These are phyloP conservation scores for Microcebus tavaratra DNA, from an alignment of 2,113 vertebrate genomes.

Conservation along the genomic window DNA sequence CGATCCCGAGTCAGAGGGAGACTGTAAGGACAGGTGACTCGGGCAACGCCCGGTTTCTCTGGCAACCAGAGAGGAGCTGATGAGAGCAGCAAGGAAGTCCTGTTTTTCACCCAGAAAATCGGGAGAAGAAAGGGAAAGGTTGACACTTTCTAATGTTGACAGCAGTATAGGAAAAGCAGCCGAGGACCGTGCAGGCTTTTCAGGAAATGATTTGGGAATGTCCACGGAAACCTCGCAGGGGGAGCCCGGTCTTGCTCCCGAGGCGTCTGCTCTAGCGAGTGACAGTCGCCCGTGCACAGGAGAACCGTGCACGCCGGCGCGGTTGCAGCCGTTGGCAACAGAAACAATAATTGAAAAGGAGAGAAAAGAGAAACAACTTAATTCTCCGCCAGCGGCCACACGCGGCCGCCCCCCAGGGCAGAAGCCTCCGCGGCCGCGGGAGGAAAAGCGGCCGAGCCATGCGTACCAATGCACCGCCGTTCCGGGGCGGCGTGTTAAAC, in stretches of 20 bases:
- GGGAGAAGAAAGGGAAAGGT: rapidly evolving
- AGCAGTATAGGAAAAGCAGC: background rate
- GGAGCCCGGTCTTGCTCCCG: rapidly evolving
- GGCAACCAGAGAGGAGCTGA: too few species aligned
- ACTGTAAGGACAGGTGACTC: background rate
- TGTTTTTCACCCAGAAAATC: rapidly evolving
- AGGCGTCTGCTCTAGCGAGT: rapidly evolving
- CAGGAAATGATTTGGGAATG: rapidly evolving
- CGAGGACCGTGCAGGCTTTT: rapidly evolving
- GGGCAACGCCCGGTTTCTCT: rapidly evolving
- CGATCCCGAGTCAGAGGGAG: rapidly evolving
- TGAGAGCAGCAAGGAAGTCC: rapidly evolving
- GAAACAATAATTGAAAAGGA: too few species aligned
- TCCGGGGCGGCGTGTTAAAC: background rate
- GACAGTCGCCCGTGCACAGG: rapidly evolving
- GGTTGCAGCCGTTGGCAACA: rapidly evolving
- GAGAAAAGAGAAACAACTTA: rapidly evolving
- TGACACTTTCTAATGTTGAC: rapidly evolving
- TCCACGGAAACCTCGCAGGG: background rate
- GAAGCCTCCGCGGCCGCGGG: background rate
- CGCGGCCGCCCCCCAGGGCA: background rate
- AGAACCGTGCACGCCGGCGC: rapidly evolving
- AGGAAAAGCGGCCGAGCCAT: rapidly evolving
- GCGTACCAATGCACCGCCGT: rapidly evolving
- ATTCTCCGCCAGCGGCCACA: rapidly evolving